Percentiles rank a stretch among this genome's conserved stretches.
Conservation (phyloP, 2,113 vertebrate genomes). For the Phoxinus phoxinus region DNA sequence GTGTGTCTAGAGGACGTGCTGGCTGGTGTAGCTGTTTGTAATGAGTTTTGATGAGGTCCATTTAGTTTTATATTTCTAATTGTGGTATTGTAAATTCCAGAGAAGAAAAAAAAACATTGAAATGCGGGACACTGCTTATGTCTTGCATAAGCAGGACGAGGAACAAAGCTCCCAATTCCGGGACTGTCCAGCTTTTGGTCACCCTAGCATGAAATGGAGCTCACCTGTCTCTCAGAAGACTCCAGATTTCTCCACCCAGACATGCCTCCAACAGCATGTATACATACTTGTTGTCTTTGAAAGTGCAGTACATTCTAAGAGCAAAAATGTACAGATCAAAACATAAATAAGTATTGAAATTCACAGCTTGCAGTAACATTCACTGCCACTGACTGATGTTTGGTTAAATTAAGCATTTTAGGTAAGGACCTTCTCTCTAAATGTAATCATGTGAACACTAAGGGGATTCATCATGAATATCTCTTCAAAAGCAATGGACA, state of each 20-base stretch:
- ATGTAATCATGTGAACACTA: not conserved
- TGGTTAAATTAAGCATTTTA: not conserved
- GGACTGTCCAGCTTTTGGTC: too few relatives aligned
- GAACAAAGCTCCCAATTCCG: too few relatives aligned
- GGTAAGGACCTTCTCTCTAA: not conserved
- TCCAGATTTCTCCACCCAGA: conserved; percentile 80
- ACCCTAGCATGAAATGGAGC: not conserved
- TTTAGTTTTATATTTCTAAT: too few relatives aligned
- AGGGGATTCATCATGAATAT: not conserved
- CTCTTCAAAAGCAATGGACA: not conserved
- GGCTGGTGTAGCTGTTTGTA: too few relatives aligned
- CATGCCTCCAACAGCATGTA: conserved; percentile 82
- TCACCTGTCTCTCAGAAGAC: conserved; percentile 79
- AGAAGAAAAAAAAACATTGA: too few relatives aligned
- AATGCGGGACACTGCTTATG: too few relatives aligned
- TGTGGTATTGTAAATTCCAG: too few relatives aligned
- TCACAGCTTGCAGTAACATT: too few relatives aligned
- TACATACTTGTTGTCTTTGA: conserved; percentile 76
- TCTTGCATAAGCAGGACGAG: too few relatives aligned
- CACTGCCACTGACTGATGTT: not conserved
- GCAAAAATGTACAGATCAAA: not conserved
- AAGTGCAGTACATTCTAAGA: conserved; percentile 74
- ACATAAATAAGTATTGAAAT: too few relatives aligned
- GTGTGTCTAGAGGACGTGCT: too few relatives aligned
- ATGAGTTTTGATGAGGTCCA: too few relatives aligned